Percentiles rank a stretch among this genome's conserved stretches.
Conservation (phyloP, 2,888 invertebrate genomes). For the Rotaria macrura region DNA sequence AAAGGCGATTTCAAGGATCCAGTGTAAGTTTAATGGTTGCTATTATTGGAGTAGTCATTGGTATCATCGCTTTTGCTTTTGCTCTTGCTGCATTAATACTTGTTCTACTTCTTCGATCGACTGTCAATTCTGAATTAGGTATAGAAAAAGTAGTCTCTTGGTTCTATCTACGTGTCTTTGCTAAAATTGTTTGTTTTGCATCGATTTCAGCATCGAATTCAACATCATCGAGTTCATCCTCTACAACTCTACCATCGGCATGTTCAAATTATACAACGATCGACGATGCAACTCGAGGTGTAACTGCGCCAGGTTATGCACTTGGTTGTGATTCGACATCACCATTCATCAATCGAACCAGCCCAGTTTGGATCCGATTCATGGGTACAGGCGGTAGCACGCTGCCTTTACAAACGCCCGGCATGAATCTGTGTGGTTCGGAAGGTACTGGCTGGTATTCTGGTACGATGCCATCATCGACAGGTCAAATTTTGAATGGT, state of each 20-base stretch:
- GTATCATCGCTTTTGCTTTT: neutral
- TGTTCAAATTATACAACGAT: neutral
- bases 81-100: neutral
- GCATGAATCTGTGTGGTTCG: neutral
- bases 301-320: neutral
- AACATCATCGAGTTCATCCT: neutral
- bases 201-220: neutral
- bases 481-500: neutral
- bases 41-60: neutral
- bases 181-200: neutral
- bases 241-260: neutral
- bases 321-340: neutral
- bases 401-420: neutral
- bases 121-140: neutral
- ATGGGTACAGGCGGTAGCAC: neutral
- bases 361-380: neutral
- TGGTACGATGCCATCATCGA: neutral
- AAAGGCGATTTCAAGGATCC: neutral
- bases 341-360: neutral
- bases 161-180: too few species aligned
- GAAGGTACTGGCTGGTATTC: neutral
- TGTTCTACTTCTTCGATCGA: neutral
- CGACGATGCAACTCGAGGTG: neutral
- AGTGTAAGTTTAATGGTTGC: neutral
- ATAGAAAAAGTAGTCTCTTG: neutral